Evolutionary conservation across 2,888 invertebrate species (phyloP), one percentile per base, ranked within the genome.

Genomic region (Habrosyne pyritoides): DNA sequence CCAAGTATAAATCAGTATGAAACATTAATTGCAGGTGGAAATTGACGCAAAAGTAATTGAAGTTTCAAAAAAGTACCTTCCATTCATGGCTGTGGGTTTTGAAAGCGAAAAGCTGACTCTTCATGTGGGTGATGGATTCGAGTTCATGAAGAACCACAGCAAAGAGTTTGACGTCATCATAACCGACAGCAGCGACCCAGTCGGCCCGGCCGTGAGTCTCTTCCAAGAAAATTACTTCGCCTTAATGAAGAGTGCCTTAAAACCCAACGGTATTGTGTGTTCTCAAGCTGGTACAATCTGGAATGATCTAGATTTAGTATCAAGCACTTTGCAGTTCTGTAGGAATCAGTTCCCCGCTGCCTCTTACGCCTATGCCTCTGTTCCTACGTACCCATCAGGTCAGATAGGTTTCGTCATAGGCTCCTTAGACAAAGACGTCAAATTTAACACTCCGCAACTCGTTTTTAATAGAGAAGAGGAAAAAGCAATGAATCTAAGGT

Each of bases 131-230:
- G 99, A 99, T 85, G 99, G 99, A 0, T 98, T 98, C 80, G 96
- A 98, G 70, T 99, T 97, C 84, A 96, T 99, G 95, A 96, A 96
- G 75, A 94, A 96, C 53, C 96, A 98, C 79, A 93, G 93, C 56
- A 93, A 95, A 46, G 95, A 97, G 85, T 99, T 98, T 84, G 99
- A 99, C 89, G 97, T 99, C 47, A 98, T 99, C 65, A 99, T 99
- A 55, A 99, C 99, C 0, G 99, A 99, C 84, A 99, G 99, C 64
- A 98, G 99, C 46, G 99, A 99, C 92, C 99, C 99, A 0, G 94
- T 99, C 26, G 99, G 99, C 0, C 95, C 95, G 0, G 95, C 95
- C 0, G 93, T 94, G 10, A 94, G 90, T 63, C 79, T 95, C 0
- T 98, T 97, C 81, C 94, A 96, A 80, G 95, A 96, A 75, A 94